A percentile compares a stretch with the other conserved stretches of the same genome.
These are phyloP conservation scores for Hyperopisus bebe DNA, from an alignment of 2,113 vertebrate species.

Conservation along the genomic window DNA sequence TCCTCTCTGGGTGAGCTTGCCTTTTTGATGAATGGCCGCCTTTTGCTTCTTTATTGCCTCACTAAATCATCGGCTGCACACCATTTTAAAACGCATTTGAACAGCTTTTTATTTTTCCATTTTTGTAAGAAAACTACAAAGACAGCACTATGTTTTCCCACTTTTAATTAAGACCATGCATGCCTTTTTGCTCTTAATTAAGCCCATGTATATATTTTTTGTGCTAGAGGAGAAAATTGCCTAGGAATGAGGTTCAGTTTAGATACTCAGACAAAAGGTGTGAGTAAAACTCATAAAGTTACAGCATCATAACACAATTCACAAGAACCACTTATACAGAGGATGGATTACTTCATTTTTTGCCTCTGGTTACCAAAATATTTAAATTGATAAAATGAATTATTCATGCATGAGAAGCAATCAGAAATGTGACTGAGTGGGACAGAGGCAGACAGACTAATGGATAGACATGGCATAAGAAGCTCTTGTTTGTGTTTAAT, in stretches of 20 bases:
- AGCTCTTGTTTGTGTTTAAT: neutral
- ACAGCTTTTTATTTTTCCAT: slow-evolving; percentile 55
- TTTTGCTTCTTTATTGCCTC: slow-evolving; percentile 64
- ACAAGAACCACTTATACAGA: slow-evolving; percentile 23
- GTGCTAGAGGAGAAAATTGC: neutral
- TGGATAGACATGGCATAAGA: neutral
- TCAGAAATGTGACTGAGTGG: neutral
- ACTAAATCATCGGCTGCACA: slow-evolving; percentile 68
- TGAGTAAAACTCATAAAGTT: neutral
- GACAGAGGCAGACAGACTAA: neutral
- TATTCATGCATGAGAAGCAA: neutral
- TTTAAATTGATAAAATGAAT: neutral
- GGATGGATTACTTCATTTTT: slow-evolving; percentile 16
- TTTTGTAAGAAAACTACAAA: slow-evolving; percentile 54
- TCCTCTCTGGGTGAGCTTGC: slow-evolving; percentile 59
- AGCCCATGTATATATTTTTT: slow-evolving; percentile 19
- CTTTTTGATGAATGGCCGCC: slow-evolving; percentile 64
- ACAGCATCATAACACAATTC: neutral
- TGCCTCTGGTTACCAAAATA: neutral
- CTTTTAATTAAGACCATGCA: slow-evolving; percentile 31
- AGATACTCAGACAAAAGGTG: neutral
- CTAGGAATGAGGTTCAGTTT: neutral
- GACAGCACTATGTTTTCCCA: slow-evolving; percentile 28
- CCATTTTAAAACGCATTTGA: slow-evolving; percentile 66
- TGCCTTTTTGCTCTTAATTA: slow-evolving; percentile 30